Percentiles rank a stretch among this genome's conserved stretches.
phyloP scores from a whole-genome alignment of 2,888 invertebrate species.

The Abrostola triplasia region DNA sequence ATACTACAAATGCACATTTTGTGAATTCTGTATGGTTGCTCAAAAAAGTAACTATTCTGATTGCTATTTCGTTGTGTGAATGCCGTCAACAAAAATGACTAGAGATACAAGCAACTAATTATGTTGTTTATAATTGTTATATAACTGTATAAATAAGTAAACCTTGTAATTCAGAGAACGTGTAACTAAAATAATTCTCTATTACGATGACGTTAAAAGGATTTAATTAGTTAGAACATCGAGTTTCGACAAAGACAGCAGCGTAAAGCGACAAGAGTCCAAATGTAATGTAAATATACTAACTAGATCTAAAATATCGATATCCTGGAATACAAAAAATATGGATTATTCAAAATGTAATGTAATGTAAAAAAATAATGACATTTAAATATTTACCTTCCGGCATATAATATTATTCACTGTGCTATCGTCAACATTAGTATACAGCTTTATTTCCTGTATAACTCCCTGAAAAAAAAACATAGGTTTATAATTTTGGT shows the following conservation, averaged over 20 bases:
- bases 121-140: neutral
- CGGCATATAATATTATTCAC: constrained; percentile 52
- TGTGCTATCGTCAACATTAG: constrained; percentile 44
- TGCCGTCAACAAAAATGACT: neutral
- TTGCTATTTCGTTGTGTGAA: neutral
- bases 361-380: neutral
- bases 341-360: constrained; percentile 14
- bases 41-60: no score
- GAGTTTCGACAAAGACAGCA: constrained; percentile 53
- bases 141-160: neutral
- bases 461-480: constrained; percentile 74
- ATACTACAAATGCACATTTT: no score
- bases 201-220: constrained; percentile 37
- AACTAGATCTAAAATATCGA: constrained; percentile 69
- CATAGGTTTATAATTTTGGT: neutral
- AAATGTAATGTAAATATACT: constrained; percentile 61
- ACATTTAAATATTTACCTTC: constrained; percentile 60
- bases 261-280: constrained; percentile 56
- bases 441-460: constrained; percentile 63
- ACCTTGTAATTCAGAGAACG: no score
- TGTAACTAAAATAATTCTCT: no score
- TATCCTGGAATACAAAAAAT: constrained; percentile 67
- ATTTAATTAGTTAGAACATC: constrained; percentile 43
- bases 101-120: no score
- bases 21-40: no score